phyloP scores from a whole-genome alignment of 2,797 vertebrate genomes.

The Hybognathus amarus region DNA sequence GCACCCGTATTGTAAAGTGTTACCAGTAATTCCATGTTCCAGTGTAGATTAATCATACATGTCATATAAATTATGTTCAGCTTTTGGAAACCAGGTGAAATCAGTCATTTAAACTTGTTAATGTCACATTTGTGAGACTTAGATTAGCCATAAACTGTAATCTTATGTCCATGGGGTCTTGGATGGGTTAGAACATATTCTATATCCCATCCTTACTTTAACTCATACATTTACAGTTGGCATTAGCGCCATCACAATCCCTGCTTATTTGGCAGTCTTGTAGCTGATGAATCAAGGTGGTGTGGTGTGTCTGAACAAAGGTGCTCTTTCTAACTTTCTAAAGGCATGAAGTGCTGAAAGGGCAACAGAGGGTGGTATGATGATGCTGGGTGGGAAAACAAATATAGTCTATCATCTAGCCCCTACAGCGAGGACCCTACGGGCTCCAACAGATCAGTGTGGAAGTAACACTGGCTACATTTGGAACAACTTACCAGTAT shows the following conservation, averaged over 20 bases:
- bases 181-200: background rate
- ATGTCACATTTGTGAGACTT: slow-evolving; percentile 61
- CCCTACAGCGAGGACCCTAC: background rate
- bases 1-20: too few species aligned
- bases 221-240: slow-evolving; percentile 74
- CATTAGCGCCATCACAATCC: slow-evolving; percentile 79
- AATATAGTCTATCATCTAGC: slow-evolving; percentile 64
- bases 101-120: slow-evolving; percentile 63
- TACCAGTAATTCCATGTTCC: slow-evolving; percentile 34
- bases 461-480: background rate
- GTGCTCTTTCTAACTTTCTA: slow-evolving; percentile 79
- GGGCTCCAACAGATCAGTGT: background rate
- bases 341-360: slow-evolving; percentile 84
- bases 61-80: slow-evolving; percentile 38
- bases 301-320: slow-evolving; percentile 77
- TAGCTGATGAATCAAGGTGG: slow-evolving; percentile 72
- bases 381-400: slow-evolving; percentile 69
- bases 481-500: background rate
- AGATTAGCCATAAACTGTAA: background rate
- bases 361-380: slow-evolving; percentile 74
- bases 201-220: slow-evolving; percentile 48
- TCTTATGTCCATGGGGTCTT: background rate
- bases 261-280: slow-evolving; percentile 33
- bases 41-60: slow-evolving; percentile 50
- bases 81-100: slow-evolving; percentile 59